A percentile compares a stretch with the other conserved stretches of the same genome.
Conservation (phyloP, 2,888 invertebrate species). For the Andrena hattorfiana region DNA sequence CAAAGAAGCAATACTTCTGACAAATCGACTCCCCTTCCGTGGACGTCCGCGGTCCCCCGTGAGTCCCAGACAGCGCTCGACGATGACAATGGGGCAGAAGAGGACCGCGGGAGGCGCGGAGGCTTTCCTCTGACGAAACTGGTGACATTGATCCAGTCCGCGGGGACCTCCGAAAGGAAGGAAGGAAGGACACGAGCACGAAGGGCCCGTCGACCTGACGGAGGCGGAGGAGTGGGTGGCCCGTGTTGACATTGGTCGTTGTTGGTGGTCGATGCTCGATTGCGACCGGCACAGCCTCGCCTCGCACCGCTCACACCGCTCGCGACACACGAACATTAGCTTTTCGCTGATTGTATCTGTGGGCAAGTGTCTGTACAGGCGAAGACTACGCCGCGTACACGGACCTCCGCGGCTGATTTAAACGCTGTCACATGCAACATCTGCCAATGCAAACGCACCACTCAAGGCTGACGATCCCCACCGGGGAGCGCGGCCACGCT, state of each 20-base stretch:
- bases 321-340: slow-evolving; percentile 33
- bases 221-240: slow-evolving; percentile 20
- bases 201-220: slow-evolving; percentile 32
- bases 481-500: slow-evolving; percentile 61
- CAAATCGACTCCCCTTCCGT: background rate
- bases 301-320: background rate
- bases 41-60: background rate
- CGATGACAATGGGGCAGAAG: slow-evolving; percentile 21
- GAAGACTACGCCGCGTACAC: slow-evolving; percentile 64
- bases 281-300: slow-evolving; percentile 54
- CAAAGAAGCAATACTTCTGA: background rate
- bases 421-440: slow-evolving; percentile 82
- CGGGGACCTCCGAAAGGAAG: slow-evolving; percentile 63
- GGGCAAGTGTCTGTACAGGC: slow-evolving; percentile 54
- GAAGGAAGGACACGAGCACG: slow-evolving; percentile 58
- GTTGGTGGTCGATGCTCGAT: slow-evolving; percentile 64
- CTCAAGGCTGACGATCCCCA: slow-evolving; percentile 82
- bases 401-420: slow-evolving; percentile 78
- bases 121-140: slow-evolving; percentile 74
- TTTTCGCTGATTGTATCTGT: slow-evolving; percentile 10
- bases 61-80: background rate
- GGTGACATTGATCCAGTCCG: slow-evolving; percentile 76
- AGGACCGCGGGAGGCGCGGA: slow-evolving; percentile 9
- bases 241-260: slow-evolving; percentile 69
- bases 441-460: slow-evolving; percentile 85